Conservation (phyloP, 2,113 vertebrate genomes). For the Marcusenius ussheri region DNA sequence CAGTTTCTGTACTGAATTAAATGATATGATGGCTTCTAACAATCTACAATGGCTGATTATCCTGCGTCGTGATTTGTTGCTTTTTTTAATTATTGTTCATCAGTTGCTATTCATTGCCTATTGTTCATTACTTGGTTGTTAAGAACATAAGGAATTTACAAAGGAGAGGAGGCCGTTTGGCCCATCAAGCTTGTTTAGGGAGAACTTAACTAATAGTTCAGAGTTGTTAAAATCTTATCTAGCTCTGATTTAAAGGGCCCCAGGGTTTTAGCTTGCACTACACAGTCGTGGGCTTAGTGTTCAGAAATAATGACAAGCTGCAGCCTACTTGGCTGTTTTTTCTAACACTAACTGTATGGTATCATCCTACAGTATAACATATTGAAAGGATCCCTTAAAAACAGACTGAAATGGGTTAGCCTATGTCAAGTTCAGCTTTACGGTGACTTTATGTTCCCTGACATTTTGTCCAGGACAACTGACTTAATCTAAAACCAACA, state of each 20-base stretch:
- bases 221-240: too few relatives aligned
- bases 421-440: not conserved
- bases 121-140: not conserved
- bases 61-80: not conserved
- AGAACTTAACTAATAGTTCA: too few relatives aligned
- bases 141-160: too few relatives aligned
- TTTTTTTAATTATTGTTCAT: not conserved
- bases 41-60: not conserved
- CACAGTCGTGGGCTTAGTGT: not conserved
- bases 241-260: too few relatives aligned
- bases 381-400: not conserved
- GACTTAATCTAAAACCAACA: not conserved
- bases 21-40: not conserved
- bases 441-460: not conserved
- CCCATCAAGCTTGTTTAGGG: too few relatives aligned
- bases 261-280: too few relatives aligned
- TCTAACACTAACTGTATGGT: not conserved
- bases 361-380: not conserved
- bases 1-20: not conserved
- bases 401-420: not conserved
- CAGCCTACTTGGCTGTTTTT: not conserved
- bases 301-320: not conserved
- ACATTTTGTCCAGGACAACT: not conserved
- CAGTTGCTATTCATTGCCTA: not conserved
- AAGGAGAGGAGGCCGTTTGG: too few relatives aligned